Base-by-base conservation (phyloP, 2,797 vertebrate species). In the Euthynnus affinis region DNA sequence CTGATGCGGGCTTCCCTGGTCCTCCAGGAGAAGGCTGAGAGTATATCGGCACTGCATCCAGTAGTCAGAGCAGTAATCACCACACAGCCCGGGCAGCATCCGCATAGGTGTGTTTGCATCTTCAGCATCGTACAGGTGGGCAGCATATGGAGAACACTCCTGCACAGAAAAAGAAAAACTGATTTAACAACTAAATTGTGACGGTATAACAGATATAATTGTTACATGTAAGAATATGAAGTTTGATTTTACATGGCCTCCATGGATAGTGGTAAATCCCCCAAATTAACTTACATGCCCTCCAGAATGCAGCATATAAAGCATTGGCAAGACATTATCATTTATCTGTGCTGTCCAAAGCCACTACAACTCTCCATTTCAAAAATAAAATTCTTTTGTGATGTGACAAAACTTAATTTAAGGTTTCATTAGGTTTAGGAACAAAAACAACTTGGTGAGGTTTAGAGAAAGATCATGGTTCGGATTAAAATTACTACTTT, bases 81-180 rank as follows among this genome's bases (percentile, higher is more conserved):
- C 77, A 18, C 96, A 97, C 40, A 97, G 90, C 2, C 96, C 96
- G 0, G 96, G 95, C 56, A 97, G 86, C 18, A 91, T 48, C 22
- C 96, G 90, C 89, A 96, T 94, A 0, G 94, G 95, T 0, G 96
- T 96, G 91, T 96, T 95, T 18, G 95, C 95, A 29, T 96, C 95
- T 80, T 97, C 96, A 0, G 96, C 95, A 34, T 97, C 96, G 3
- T 93, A 97, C 66, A 97, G 91, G 83, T 97, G 96, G 37, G 96
- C 96, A 0, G 96, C 79, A 9, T 96, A 97, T 1, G 96, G 96
- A 15, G 96, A 96, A 76, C 96, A 97, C 84, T 95, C 95, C 96
- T 97, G 71, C 13, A 62, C 66, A 63, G 46, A n/a, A 22, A 61
- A 77, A 22, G 4, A 25, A 65, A 48, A 3, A 70, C 13, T 1